Evolutionary conservation across 2,888 invertebrate genomes (phyloP), one percentile per base, ranked within the genome.

Genomic region (Rhamnusium bicolor): DNA sequence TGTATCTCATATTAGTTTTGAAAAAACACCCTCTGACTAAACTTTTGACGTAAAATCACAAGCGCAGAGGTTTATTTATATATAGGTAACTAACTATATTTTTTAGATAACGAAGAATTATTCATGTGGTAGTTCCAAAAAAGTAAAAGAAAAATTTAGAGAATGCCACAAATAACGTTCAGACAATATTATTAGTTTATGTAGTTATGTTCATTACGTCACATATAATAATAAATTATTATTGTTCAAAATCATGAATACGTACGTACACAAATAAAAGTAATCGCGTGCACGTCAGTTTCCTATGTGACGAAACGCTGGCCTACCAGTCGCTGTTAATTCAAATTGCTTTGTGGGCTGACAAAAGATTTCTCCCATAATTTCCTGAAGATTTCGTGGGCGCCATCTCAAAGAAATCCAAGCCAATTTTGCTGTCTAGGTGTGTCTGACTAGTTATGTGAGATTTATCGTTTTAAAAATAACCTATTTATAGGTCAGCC

Each of bases 401-500:
- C 63, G 49, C 49, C 49, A 49, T 12, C 49, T 10, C 63, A 24
- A 24, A 46, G 61, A 49, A 51, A 63, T 16, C 8, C 27, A 51
- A 14, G 58, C 58, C 58, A 58, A 58, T 58, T 58, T 29, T 49
- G 63, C 14, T 27, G 29, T 27, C 27, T 63, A 49, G 63, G 63
- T 63, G 63, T 24, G 63, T 21, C 49, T 21, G 27, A 63, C 63
- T 14, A 49, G 24, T 63, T 63, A 49, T 63, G 63, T 27, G 49
- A 63, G 49, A 47, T 63, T 49, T 63, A 49, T 49, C 27, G 27
- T 32, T 63, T 49, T 18, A 61, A 61, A 61, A 61, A 61, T 61
- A 61, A 21, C 27, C 63, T 49, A 51, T 63, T 63, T 51, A 63
- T 63, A 63, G 63, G 63, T 63, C 63, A 63, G 24, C 63, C 16